phyloP scores from a whole-genome alignment of 2,888 invertebrate genomes.

The Azorinus chamasolen region DNA sequence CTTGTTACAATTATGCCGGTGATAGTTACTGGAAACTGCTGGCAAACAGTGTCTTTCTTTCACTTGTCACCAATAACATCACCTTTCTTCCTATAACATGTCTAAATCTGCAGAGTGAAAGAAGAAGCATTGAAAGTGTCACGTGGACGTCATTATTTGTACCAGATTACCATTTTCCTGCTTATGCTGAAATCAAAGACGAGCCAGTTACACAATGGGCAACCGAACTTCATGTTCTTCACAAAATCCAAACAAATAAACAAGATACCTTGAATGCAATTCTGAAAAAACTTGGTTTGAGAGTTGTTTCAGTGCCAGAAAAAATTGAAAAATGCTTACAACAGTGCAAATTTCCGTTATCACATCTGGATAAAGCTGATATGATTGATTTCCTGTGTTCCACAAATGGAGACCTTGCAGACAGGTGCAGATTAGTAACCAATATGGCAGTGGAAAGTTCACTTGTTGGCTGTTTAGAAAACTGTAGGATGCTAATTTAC shows the following conservation, averaged over 20 bases:
- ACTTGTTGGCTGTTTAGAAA: constrained; percentile 4
- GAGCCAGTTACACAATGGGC: not conserved
- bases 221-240: no score
- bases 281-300: constrained; percentile 31
- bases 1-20: not conserved
- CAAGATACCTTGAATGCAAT: constrained; percentile 14
- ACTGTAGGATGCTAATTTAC: constrained; percentile 40
- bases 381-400: constrained; percentile 30
- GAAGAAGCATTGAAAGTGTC: no score
- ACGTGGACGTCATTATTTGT: no score
- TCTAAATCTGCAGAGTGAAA: no score
- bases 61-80: no score
- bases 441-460: constrained; percentile 11
- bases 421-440: constrained; percentile 14
- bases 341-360: not conserved
- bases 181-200: no score
- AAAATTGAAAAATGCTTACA: constrained; percentile 16
- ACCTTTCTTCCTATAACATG: no score
- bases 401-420: not conserved
- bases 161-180: no score
- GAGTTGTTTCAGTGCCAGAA: constrained; percentile 17
- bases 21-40: not conserved
- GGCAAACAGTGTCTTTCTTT: no score
- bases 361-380: not conserved
- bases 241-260: not conserved